phyloP scores from a whole-genome alignment of 2,888 invertebrate species.

The Allygus modestus region DNA sequence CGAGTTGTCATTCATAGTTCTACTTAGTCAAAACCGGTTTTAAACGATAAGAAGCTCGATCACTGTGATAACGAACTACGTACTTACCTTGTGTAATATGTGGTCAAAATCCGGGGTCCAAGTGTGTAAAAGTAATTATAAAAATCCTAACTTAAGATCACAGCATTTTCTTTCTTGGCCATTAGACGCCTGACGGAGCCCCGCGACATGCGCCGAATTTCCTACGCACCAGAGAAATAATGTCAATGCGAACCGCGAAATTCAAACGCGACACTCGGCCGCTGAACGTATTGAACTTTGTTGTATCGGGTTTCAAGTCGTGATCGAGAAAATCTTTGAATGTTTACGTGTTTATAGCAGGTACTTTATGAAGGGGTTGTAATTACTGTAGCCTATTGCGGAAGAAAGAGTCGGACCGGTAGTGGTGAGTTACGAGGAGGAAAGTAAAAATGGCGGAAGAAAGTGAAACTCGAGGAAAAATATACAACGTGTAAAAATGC shows the following conservation, averaged over 20 bases:
- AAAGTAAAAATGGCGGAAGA: constrained; percentile 48
- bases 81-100: constrained; percentile 38
- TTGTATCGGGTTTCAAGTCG: background rate
- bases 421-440: constrained; percentile 19
- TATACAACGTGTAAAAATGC: constrained; percentile 43
- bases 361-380: constrained; percentile 19
- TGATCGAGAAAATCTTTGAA: background rate
- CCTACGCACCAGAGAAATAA: constrained; percentile 62
- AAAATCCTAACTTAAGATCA: constrained; percentile 68
- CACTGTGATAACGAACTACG: constrained; percentile 28
- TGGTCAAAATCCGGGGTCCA: constrained; percentile 46
- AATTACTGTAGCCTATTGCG: constrained; percentile 23
- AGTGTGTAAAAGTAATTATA: constrained; percentile 61
- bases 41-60: background rate
- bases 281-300: background rate
- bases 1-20: constrained; percentile 47
- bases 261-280: constrained; percentile 45
- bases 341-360: background rate
- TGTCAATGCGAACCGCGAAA: constrained; percentile 62
- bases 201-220: constrained; percentile 62
- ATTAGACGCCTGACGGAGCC: constrained; percentile 65
- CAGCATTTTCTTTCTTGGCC: constrained; percentile 69
- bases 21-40: constrained; percentile 40
- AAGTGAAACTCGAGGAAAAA: constrained; percentile 57
- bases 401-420: constrained; percentile 25